These are phyloP conservation scores for Beris morrisii DNA, from an alignment of 2,888 invertebrate genomes.

Conservation along the genomic window DNA sequence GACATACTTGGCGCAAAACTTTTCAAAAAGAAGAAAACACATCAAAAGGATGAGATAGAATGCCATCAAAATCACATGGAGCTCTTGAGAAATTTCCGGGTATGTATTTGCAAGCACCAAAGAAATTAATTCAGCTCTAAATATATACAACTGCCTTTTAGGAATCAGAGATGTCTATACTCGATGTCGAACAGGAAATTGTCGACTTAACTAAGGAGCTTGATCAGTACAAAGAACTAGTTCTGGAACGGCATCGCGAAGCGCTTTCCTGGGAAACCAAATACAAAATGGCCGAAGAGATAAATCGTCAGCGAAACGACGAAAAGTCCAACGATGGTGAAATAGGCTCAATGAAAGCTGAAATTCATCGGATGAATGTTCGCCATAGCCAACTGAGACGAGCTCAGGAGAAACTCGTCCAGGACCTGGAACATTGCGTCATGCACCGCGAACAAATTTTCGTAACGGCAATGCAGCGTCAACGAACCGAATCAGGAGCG, in stretches of 20 bases:
- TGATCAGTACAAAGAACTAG: constrained; percentile 58
- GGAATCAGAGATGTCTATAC: constrained; percentile 69
- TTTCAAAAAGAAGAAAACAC: constrained; percentile 59
- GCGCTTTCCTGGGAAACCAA: constrained; percentile 81
- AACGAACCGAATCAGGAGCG: constrained; percentile 58
- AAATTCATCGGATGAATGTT: constrained; percentile 84
- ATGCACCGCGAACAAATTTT: constrained; percentile 66
- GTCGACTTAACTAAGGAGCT: constrained; percentile 68
- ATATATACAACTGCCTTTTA: constrained; percentile 47
- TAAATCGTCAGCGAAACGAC: constrained; percentile 67
- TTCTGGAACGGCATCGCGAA: constrained; percentile 68
- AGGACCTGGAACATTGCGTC: constrained; percentile 68
- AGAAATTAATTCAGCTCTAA: too few species aligned
- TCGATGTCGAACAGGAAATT: constrained; percentile 70
- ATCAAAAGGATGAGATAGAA: constrained; percentile 60
- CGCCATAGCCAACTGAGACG: constrained; percentile 51
- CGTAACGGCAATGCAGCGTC: constrained; percentile 61
- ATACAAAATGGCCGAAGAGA: constrained; percentile 71
- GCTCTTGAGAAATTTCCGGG: constrained; percentile 59
- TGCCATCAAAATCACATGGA: constrained; percentile 61
- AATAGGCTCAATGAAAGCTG: constrained; percentile 73
- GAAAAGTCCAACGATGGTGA: constrained; percentile 70
- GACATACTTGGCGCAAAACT: constrained; percentile 63
- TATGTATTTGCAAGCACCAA: constrained; percentile 39
- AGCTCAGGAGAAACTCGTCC: constrained; percentile 56